A percentile compares a stretch with the other conserved stretches of the same genome.
These are phyloP conservation scores for Euura lappo DNA, from an alignment of 1,140 invertebrate species.

Conservation along the genomic window DNA sequence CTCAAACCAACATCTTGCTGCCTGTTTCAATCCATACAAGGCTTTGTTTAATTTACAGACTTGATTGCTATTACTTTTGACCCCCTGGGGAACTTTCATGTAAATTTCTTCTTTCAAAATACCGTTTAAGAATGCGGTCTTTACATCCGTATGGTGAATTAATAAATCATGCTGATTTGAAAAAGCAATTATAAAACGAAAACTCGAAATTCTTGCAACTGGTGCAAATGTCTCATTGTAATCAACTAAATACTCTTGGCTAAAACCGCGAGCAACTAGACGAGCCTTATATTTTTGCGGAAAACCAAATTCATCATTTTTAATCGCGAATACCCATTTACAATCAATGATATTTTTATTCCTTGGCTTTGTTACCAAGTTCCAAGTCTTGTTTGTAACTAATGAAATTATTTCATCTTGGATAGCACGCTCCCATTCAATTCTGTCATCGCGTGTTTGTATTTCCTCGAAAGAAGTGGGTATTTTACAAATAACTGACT, in stretches of 20 bases:
- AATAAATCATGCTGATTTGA: slow-evolving; percentile 55
- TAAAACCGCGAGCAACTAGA: slow-evolving; percentile 54
- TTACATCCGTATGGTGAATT: slow-evolving; percentile 49
- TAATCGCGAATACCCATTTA: slow-evolving; percentile 49
- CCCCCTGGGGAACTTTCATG: slow-evolving; percentile 48
- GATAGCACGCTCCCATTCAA: slow-evolving; percentile 46
- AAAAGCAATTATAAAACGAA: slow-evolving; percentile 52
- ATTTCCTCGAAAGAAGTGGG: slow-evolving; percentile 43
- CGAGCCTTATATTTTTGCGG: slow-evolving; percentile 46
- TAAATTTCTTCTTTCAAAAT: slow-evolving; percentile 49
- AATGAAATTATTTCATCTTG: slow-evolving; percentile 47
- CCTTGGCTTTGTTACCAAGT: slow-evolving; percentile 43
- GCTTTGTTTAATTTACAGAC: slow-evolving; percentile 23
- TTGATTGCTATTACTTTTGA: slow-evolving; percentile 26
- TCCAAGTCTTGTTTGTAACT: slow-evolving; percentile 47
- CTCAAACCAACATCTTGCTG: slow-evolving; percentile 44
- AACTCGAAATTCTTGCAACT: slow-evolving; percentile 29
- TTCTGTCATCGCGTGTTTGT: slow-evolving; percentile 36
- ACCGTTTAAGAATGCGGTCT: slow-evolving; percentile 48
- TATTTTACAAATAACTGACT: slow-evolving; percentile 30
- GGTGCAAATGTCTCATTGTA: slow-evolving; percentile 46
- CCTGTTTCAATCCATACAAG: slow-evolving; percentile 55
- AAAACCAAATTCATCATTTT: slow-evolving; percentile 38
- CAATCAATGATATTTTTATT: too few species aligned
- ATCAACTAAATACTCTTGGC: slow-evolving; percentile 48